Evolutionary conservation across 2,797 vertebrate genomes (phyloP), one percentile per base, ranked within the genome.

Genomic region (Erethizon dorsatum): DNA sequence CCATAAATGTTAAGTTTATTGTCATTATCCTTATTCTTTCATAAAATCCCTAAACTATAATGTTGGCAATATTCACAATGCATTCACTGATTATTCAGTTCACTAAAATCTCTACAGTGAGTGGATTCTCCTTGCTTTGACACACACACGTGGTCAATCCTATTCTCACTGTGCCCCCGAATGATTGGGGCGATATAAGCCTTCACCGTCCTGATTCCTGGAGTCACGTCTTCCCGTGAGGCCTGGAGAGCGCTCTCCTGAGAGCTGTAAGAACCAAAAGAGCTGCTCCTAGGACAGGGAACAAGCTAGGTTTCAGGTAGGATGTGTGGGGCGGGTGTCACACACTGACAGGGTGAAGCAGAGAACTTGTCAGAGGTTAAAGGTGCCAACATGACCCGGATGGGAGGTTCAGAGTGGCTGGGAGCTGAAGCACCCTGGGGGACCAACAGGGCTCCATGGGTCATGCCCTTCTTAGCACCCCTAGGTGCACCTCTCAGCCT

Each of bases 21-120:
- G 33, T 88, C 26, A 41, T 41, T 69, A 56, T n/a, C 83, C 67
- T 86, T 50, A 82, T 79, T 90, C n/a, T 95, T 82, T 84, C 52
- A 77, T 69, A 75, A 78, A 95, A 79, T 63, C 9, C 50, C 73
- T 15, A 87, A 77, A 75, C 0, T 28, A 41, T 15, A 71, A 73
- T 13, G 13, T 56, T 56, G 31, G 41, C 5, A 88, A 88, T 59
- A 90, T 85, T 86, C 33, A 47, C 47, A 87, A 31, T 59, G 8
- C 1, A 65, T 31, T 78, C 69, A 67, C 20, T 63, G 73, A 33
- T 86, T 67, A 92, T 59, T 65, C 52, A 95, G 3, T 78, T 91
- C 56, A 54, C 8, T 6, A 22, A 92, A 75, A 67, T 28, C 13
- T 73, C 41, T 63, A 54, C 54, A 88, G 33, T 5, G 65, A 47